A percentile compares a stretch with the other conserved stretches of the same genome.
These are phyloP conservation scores for Mormyrus hasselquistii DNA, from an alignment of 2,797 vertebrate genomes.

Conservation along the genomic window DNA sequence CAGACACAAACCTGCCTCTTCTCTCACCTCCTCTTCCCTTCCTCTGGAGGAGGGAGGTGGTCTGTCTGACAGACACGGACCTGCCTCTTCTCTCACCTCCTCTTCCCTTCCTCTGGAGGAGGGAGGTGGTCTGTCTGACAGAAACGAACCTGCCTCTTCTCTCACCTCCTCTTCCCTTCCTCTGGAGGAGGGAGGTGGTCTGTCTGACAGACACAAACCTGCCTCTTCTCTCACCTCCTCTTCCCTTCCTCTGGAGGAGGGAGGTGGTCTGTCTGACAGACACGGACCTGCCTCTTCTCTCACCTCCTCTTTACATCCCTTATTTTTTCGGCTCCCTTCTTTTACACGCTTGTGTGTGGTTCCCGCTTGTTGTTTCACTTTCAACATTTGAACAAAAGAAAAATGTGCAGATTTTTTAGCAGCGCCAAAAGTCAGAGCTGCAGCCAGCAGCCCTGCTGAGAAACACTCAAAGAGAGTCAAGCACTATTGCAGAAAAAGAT, in stretches of 20 bases:
- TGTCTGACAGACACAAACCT: neutral
- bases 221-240: neutral
- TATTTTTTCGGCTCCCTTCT: neutral
- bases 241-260: neutral
- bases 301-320: neutral
- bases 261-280: neutral
- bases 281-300: neutral
- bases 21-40: neutral
- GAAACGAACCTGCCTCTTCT: too few species aligned
- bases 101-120: too few species aligned
- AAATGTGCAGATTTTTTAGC: slow-evolving; percentile 46
- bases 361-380: neutral
- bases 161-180: too few species aligned
- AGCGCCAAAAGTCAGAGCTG: slow-evolving; percentile 44
- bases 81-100: too few species aligned
- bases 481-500: slow-evolving; percentile 24
- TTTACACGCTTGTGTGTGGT: neutral
- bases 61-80: too few species aligned
- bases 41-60: neutral
- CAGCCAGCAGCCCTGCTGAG: slow-evolving; percentile 28
- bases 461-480: slow-evolving; percentile 31
- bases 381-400: neutral
- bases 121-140: too few species aligned
- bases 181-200: neutral
- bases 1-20: neutral